Evolutionary conservation across 2,888 invertebrate genomes (phyloP).

Genomic region (Pedicia rivosa): DNA sequence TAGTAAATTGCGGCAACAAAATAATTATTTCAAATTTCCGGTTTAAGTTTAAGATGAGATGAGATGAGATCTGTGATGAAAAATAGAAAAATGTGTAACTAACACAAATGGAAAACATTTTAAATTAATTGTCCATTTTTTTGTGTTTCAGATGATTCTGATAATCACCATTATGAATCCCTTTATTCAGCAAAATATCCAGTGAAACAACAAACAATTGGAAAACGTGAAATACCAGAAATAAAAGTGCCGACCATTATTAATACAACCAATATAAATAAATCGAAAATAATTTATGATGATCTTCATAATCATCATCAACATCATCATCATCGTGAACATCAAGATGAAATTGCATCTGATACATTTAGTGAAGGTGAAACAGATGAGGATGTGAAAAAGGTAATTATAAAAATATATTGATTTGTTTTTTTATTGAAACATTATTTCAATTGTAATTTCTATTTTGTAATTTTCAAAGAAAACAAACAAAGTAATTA

Average conservation of each 20-base stretch:
- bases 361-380: slow-evolving; percentile 54
- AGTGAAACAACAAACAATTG: no score
- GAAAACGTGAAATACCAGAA: no score
- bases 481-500: no score
- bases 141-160: slow-evolving; percentile 42
- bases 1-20: no score
- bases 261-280: background rate
- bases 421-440: background rate
- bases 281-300: slow-evolving; percentile 10
- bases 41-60: no score
- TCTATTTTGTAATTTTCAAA: no score
- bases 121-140: slow-evolving; percentile 7
- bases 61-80: no score
- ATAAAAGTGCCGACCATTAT: background rate
- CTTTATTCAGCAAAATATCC: slow-evolving; percentile 25
- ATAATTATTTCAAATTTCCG: no score
- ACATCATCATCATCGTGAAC: slow-evolving; percentile 10
- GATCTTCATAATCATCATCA: slow-evolving; percentile 1
- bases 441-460: background rate
- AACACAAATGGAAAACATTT: no score
- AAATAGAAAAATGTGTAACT: no score
- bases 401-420: slow-evolving; percentile 17
- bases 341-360: slow-evolving; percentile 39
- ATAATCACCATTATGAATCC: slow-evolving; percentile 56
- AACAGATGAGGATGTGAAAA: slow-evolving; percentile 21